Evolutionary conservation across 2,113 vertebrate species (phyloP).

Genomic region (Naja naja): DNA sequence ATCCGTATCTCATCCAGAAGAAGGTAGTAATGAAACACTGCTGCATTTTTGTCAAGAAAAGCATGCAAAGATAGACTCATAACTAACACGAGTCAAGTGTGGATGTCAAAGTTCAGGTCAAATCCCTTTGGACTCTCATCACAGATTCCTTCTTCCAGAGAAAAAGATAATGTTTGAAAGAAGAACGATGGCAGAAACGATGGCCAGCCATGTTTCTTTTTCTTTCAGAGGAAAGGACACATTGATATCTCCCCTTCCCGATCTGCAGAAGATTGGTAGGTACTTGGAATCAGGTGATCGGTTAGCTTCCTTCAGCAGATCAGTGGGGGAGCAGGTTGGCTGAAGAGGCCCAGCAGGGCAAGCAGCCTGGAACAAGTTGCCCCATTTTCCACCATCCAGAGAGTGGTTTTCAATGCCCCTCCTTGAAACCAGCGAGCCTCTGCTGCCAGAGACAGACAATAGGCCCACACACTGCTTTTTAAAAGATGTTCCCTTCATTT

Average conservation of each 20-base stretch:
- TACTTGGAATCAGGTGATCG: neutral
- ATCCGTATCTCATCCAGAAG: neutral
- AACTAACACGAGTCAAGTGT: neutral
- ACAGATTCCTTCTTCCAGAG: neutral
- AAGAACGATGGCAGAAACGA: neutral
- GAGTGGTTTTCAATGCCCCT: neutral
- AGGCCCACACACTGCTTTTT: neutral
- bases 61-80: neutral
- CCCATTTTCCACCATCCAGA: neutral
- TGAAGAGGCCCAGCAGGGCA: neutral
- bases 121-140: neutral
- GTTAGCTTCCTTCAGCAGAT: neutral
- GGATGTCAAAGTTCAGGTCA: neutral
- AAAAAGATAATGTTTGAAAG: neutral
- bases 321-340: neutral
- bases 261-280: neutral
- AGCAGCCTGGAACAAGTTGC: neutral
- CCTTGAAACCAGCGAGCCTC: neutral
- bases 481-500: neutral
- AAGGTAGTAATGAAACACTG: neutral
- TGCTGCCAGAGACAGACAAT: neutral
- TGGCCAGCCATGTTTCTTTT: neutral
- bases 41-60: neutral
- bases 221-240: neutral
- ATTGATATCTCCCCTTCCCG: neutral